These are phyloP conservation scores for Drosophila neonasuta DNA, from an alignment of 2,888 invertebrate genomes.

Conservation along the genomic window DNA sequence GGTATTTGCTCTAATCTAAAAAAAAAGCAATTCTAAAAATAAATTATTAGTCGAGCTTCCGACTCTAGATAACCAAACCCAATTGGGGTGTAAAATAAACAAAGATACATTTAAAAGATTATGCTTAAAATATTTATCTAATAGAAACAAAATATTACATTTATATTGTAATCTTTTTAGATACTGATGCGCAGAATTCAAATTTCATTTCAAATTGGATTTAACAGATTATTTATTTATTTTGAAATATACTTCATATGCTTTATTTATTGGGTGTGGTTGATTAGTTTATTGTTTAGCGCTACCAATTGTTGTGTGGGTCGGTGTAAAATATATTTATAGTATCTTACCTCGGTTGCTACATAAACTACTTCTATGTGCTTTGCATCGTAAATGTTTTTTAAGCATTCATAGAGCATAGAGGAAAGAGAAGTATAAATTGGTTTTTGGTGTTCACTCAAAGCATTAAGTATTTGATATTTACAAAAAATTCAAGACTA, in stretches of 20 bases:
- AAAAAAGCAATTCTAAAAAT: not conserved
- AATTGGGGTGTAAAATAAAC: not conserved
- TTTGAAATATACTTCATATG: too few relatives aligned
- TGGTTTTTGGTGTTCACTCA: conserved; percentile 47
- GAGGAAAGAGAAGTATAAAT: conserved; percentile 55
- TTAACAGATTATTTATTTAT: too few relatives aligned
- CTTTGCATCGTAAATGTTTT: conserved; percentile 80
- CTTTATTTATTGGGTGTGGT: not conserved
- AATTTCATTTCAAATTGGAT: not conserved
- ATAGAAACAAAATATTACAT: too few relatives aligned
- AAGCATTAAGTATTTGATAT: conserved; percentile 43
- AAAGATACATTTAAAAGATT: too few relatives aligned
- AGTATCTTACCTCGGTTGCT: conserved; percentile 81
- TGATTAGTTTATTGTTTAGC: conserved; percentile 2
- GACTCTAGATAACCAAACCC: conserved; percentile 2
- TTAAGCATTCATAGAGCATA: conserved; percentile 64
- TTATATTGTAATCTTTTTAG: too few relatives aligned
- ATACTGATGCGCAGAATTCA: too few relatives aligned
- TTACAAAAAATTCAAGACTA: conserved; percentile 21
- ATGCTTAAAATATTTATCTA: too few relatives aligned
- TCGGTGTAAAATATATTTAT: conserved; percentile 23
- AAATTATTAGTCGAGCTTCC: conserved; percentile 5
- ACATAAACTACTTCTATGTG: conserved; percentile 87
- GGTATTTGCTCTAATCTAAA: not conserved
- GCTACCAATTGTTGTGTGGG: conserved; percentile 25